A percentile compares a stretch with the other conserved stretches of the same genome.
Evolutionary conservation across 2,113 vertebrate genomes (phyloP).

Genomic region (Blennius ocellaris): DNA sequence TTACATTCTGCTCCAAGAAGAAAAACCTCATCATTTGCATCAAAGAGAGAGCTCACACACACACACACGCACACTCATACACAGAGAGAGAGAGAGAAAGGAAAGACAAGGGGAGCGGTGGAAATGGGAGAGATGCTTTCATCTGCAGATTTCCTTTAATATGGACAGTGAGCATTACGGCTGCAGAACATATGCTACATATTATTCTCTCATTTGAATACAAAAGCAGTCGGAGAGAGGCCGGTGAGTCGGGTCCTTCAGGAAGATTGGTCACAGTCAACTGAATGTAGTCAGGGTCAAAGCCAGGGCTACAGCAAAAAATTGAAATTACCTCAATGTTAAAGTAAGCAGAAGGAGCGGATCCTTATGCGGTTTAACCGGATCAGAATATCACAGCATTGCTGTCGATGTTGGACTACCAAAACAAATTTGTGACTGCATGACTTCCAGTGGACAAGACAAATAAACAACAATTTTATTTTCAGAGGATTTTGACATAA

Average conservation of each 20-base stretch:
- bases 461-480: conserved; percentile 27
- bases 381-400: conserved; percentile 49
- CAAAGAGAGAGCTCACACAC: conserved; percentile 73
- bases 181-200: conserved; percentile 78
- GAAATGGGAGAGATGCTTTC: conserved; percentile 75
- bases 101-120: conserved; percentile 53
- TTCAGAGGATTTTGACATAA: conserved; percentile 16
- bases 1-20: conserved; percentile 69
- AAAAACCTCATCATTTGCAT: conserved; percentile 76
- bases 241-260: conserved; percentile 61
- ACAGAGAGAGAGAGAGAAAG: conserved; percentile 32
- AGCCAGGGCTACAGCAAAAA: conserved; percentile 38
- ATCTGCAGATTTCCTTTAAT: conserved; percentile 75
- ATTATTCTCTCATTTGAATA: conserved; percentile 83
- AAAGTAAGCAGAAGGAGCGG: conserved; percentile 58
- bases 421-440: conserved; percentile 40
- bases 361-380: conserved; percentile 61
- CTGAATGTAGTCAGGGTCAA: conserved; percentile 58
- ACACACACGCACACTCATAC: neutral
- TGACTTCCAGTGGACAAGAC: conserved; percentile 53
- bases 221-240: conserved; percentile 76
- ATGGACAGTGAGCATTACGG: conserved; percentile 72
- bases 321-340: conserved; percentile 63
- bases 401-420: conserved; percentile 40
- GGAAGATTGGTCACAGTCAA: conserved; percentile 74